Base-by-base conservation (phyloP, 2,113 vertebrate genomes). In the Lethenteron reissneri region DNA sequence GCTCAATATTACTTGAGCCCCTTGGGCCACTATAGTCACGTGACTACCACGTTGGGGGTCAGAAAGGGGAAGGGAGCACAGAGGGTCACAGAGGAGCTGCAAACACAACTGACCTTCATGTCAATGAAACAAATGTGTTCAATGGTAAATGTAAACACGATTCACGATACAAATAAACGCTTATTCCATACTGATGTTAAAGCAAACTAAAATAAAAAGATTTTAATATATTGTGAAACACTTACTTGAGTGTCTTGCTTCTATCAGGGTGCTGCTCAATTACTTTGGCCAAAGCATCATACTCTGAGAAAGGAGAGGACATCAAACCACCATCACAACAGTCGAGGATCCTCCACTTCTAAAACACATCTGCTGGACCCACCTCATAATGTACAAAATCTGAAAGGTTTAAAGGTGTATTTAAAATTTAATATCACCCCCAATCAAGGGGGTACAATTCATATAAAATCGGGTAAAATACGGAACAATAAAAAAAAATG, bases 181-280 rank as follows among this genome's bases (percentile, higher is more conserved):
- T 41, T 41, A 41, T 41, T 41, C 41, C 41, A 41, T 41, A 41
- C 41, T 41, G 41, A 41, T 41, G 41, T 41, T 41, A 41, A 41
- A 41, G 41, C 41, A 41, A 41, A 41, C 41, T 4, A 41, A 41
- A 41, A 41, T 41, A 41, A 41, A 41, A 41, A 41, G 41, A 41
- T 41, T 41, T 41, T 7, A 41, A 41, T 41, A 41, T 41, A 70
- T 68, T 59, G 56, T 56, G n/a, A 56, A 62, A 56, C 68, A 84
- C 90, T 86, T 81, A 96, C 94, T 92, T 89, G 71, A 99, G 58
- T 9, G 94, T 99, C 80, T 95, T 86, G 71, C 97, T 92, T 68
- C 92, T 84, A 79, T 99, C 90, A 75, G 94, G 94, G 73, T 99
- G 94, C 74, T 90, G 88, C 76, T 97, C 88, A 75, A 99, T 99